Evolutionary conservation across 1,140 invertebrate genomes (phyloP).

Genomic region (Teleogryllus occipitalis): DNA sequence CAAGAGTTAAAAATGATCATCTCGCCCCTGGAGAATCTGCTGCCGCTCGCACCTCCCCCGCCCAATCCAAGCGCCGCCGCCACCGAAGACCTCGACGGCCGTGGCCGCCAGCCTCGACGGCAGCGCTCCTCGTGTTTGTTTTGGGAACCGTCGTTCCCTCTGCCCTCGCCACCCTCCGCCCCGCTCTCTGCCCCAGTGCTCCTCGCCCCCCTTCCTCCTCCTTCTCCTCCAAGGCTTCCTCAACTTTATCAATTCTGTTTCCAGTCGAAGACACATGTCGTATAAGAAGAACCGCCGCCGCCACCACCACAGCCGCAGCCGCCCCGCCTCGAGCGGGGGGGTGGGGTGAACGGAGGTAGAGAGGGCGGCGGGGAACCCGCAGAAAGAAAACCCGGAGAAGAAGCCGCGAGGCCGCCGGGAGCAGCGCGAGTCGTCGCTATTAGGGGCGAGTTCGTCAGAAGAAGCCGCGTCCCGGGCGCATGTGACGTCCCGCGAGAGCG

Average conservation of each 20-base stretch:
- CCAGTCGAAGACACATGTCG: slow-evolving; percentile 10
- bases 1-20: no score
- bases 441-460: no score
- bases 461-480: no score
- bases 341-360: background rate
- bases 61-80: no score
- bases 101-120: background rate
- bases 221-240: background rate
- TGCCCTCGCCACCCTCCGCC: background rate
- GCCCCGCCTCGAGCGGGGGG: no score
- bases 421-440: no score
- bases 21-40: no score
- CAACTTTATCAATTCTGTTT: slow-evolving; percentile 10
- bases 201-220: background rate
- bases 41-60: no score
- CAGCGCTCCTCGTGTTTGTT: background rate
- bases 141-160: background rate
- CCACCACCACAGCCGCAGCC: background rate
- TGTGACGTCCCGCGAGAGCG: background rate
- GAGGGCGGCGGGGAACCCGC: background rate
- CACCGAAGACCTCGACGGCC: no score
- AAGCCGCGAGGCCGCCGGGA: background rate
- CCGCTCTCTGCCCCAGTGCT: background rate
- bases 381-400: background rate
- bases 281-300: background rate